These are phyloP conservation scores for Formica selysi DNA, from an alignment of 1,140 invertebrate genomes.

Conservation along the genomic window DNA sequence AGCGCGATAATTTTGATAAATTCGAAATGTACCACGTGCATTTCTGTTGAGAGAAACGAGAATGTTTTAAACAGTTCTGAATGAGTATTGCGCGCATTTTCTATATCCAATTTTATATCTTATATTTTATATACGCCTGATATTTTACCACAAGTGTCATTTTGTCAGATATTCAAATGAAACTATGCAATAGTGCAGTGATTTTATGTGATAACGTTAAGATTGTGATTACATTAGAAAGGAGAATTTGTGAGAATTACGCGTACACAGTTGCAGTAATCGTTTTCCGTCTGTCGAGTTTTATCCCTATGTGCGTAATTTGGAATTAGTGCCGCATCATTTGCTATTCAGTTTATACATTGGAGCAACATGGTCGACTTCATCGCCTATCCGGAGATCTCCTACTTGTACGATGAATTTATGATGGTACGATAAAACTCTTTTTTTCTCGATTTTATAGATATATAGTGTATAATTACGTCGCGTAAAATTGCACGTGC, in stretches of 20 bases:
- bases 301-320: conserved; percentile 28
- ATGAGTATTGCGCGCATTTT: background rate
- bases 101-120: background rate
- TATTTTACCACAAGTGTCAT: background rate
- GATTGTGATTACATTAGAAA: conserved; percentile 19
- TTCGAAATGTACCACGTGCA: background rate
- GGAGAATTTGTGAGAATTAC: conserved; percentile 12
- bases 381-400: conserved; percentile 82
- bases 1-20: background rate
- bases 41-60: background rate
- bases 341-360: conserved; percentile 47
- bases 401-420: conserved; percentile 83
- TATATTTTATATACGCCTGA: background rate
- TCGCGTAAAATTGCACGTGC: conserved; percentile 24
- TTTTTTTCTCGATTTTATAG: conserved; percentile 21
- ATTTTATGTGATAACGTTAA: conserved; percentile 18
- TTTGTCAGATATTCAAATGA: background rate
- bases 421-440: conserved; percentile 75
- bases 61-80: background rate
- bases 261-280: conserved; percentile 14
- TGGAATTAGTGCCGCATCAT: conserved; percentile 47
- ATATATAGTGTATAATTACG: background rate
- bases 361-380: conserved; percentile 82
- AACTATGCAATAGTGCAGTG: conserved; percentile 19
- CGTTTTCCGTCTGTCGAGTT: conserved; percentile 24